A percentile compares a stretch with the other conserved stretches of the same genome.
These are phyloP conservation scores for Ceratina calcarata DNA, from an alignment of 1,140 invertebrate genomes.

Conservation along the genomic window DNA sequence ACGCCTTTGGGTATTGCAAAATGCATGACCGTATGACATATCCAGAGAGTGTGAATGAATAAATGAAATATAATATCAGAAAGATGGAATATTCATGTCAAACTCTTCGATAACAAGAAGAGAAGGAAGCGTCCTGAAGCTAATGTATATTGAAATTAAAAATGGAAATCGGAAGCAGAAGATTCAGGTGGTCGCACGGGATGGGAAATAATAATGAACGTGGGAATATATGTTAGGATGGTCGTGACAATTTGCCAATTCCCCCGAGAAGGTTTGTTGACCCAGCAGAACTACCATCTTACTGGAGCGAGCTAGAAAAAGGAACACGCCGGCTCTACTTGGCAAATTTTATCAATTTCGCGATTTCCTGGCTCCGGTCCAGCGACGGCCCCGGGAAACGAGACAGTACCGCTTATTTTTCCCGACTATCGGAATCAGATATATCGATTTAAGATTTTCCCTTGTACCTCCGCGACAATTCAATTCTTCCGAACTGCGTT, in stretches of 20 bases:
- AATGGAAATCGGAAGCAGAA: background rate
- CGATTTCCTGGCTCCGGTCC: slow-evolving; percentile 71
- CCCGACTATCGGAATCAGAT: slow-evolving; percentile 28
- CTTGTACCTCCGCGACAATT: slow-evolving; percentile 15
- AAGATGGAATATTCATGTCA: too few species aligned
- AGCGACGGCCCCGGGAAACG: slow-evolving; percentile 43
- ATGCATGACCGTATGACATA: too few species aligned
- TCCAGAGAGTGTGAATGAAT: too few species aligned
- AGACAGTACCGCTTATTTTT: slow-evolving; percentile 54
- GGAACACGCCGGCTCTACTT: slow-evolving; percentile 54
- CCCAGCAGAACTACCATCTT: slow-evolving; percentile 66
- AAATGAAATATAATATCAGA: too few species aligned
- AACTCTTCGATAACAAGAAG: too few species aligned
- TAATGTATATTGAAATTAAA: background rate
- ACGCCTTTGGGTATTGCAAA: too few species aligned
- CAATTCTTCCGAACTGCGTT: background rate
- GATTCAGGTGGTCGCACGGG: background rate
- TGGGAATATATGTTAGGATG: slow-evolving; percentile 42
- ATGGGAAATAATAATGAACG: background rate
- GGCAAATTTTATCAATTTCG: slow-evolving; percentile 76
- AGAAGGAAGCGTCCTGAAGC: too few species aligned
- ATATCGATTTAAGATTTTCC: slow-evolving; percentile 25
- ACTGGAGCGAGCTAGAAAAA: slow-evolving; percentile 29
- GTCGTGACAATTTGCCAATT: slow-evolving; percentile 69
- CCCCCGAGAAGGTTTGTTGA: slow-evolving; percentile 65